Base-by-base conservation (phyloP, 2,888 invertebrate genomes). In the Thecophora atra region DNA sequence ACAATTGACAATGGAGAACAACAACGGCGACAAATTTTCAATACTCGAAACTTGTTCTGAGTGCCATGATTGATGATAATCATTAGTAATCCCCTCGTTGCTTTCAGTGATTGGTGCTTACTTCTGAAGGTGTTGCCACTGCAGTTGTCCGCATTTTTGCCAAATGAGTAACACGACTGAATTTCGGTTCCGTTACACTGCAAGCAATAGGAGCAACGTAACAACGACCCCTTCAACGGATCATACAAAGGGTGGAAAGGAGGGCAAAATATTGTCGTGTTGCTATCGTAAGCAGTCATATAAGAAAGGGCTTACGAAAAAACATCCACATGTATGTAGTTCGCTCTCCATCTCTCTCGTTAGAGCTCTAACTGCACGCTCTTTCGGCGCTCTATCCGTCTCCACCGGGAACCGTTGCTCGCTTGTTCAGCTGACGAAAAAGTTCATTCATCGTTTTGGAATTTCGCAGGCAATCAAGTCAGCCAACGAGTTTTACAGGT, bases 391-490 rank as follows among this genome's bases (percentile, higher is more conserved):
- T 17, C 47, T n/a, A 11, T 5, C 13, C 47, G 15, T 47, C 47
- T 47, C 58, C 26, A 4, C 58, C 28, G 13, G 21, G 8, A 54
- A 28, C 58, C 28, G 7, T 21, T 28, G 8, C 5, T 1, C 47
- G 11, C 17, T n/a, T 5, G 17, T 17, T 47, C 17, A n/a, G 15
- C 17, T 47, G 47, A 15, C 13, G 7, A n/a, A 47, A 58, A 58
- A 58, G 24, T 58, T 58, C 58, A 58, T 58, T 58, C 58, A 24
- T 58, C 58, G 28, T 58, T 58, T 26, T 58, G 58, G 58, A 58
- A 47, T 47, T 47, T 37, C 37, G 37, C 37, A 37, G 37, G 7
- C 37, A n/a, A n/a, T n/a, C n/a, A n/a, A n/a, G n/a, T n/a, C n/a
- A n/a, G 37, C 11, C 11, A 37, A 37, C 37, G 11, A 37, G 37